phyloP scores from a whole-genome alignment of 92 coral and sea anemone genomes.

The Desmophyllum pertusum region DNA sequence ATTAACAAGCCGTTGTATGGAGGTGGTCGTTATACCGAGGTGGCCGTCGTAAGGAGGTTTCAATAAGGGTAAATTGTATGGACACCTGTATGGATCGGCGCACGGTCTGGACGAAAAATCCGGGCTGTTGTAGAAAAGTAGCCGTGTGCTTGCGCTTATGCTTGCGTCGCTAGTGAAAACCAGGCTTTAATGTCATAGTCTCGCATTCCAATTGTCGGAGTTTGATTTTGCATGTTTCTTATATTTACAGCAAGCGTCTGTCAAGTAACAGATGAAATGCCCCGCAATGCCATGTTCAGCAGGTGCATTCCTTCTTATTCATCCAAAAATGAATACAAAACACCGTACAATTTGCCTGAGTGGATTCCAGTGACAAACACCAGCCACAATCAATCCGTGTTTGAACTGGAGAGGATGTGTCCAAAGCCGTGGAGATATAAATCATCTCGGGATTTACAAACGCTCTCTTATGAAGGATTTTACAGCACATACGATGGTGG shows the following conservation, averaged over 20 bases:
- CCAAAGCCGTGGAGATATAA: slow-evolving; percentile 81
- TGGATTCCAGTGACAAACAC: slow-evolving; percentile 73
- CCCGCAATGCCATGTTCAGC: slow-evolving; percentile 13
- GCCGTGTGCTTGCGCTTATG: too few relatives aligned
- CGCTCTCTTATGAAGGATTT: slow-evolving; percentile 57
- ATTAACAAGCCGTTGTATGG: too few relatives aligned
- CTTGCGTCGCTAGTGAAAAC: too few relatives aligned
- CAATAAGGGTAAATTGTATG: too few relatives aligned
- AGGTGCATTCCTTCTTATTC: slow-evolving; percentile 69
- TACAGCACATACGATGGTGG: slow-evolving; percentile 70
- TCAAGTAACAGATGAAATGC: slow-evolving; percentile 12
- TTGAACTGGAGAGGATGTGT: slow-evolving; percentile 62
- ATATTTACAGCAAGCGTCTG: slow-evolving; percentile 50
- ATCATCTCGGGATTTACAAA: slow-evolving; percentile 54
- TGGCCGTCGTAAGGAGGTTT: too few relatives aligned
- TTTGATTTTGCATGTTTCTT: neutral
- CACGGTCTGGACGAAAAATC: too few relatives aligned
- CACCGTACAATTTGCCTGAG: slow-evolving; percentile 62
- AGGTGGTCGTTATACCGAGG: too few relatives aligned
- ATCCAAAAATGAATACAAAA: slow-evolving; percentile 58
- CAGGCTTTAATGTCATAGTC: too few relatives aligned
- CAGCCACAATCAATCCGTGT: slow-evolving; percentile 51
- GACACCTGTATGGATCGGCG: too few relatives aligned
- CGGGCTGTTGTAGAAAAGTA: too few relatives aligned
- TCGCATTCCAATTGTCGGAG: neutral